A percentile compares a stretch with the other conserved stretches of the same genome.
Conservation (phyloP, 2,113 vertebrate species). For the Cololabis saira region DNA sequence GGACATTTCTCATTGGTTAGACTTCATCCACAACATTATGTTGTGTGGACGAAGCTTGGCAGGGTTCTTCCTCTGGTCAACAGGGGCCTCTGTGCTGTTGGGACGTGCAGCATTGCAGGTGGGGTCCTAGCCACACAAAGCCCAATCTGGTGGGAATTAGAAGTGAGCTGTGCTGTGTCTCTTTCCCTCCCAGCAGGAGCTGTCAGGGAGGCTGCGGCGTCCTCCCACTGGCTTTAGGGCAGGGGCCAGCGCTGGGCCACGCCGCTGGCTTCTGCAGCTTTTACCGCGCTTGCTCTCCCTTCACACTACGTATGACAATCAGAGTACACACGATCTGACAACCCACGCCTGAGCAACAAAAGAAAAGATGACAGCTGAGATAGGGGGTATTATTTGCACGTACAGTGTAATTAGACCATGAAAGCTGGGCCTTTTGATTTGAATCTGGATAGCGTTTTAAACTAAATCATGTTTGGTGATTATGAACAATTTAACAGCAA, state of each 20-base stretch:
- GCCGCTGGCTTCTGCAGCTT: slow-evolving; percentile 32
- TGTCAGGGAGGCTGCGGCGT: slow-evolving; percentile 61
- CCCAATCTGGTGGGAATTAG: slow-evolving; percentile 37
- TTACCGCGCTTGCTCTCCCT: slow-evolving; percentile 20
- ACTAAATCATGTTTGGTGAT: not conserved
- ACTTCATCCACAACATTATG: slow-evolving; percentile 14
- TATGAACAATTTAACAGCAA: slow-evolving; percentile 12
- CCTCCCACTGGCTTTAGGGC: slow-evolving; percentile 53
- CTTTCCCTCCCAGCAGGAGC: slow-evolving; percentile 65
- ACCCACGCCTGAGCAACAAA: slow-evolving; percentile 52
- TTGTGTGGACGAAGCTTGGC: slow-evolving; percentile 8
- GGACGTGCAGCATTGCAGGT: slow-evolving; percentile 31
- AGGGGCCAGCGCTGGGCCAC: slow-evolving; percentile 68
- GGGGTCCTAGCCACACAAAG: slow-evolving; percentile 29
- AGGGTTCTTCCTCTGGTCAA: slow-evolving; percentile 31
- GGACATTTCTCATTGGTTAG: slow-evolving; percentile 23
- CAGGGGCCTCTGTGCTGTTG: slow-evolving; percentile 18
- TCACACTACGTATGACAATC: slow-evolving; percentile 16
- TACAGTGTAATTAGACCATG: slow-evolving; percentile 3
- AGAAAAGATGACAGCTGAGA: slow-evolving; percentile 16
- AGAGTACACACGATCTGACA: slow-evolving; percentile 53
- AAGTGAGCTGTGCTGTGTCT: slow-evolving; percentile 34
- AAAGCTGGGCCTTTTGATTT: slow-evolving; percentile 7
- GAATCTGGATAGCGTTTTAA: slow-evolving; percentile 13
- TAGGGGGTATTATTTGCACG: slow-evolving; percentile 13